Evolutionary conservation across 2,113 vertebrate species (phyloP).

Genomic region (Ancistrus triradiatus): DNA sequence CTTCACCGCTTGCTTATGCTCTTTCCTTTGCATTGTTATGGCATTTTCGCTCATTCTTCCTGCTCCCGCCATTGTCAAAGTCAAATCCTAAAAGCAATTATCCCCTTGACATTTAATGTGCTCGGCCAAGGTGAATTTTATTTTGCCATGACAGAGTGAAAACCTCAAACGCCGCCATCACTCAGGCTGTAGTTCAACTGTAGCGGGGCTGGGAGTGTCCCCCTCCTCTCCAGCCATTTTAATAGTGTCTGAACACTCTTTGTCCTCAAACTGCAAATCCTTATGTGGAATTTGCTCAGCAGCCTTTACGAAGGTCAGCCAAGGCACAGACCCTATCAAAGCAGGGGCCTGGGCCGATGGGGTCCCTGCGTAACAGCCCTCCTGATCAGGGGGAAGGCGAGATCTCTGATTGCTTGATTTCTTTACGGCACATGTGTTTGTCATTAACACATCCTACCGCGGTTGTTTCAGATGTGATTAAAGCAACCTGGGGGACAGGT

Average conservation of each 20-base stretch:
- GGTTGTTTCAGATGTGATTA: too few relatives aligned
- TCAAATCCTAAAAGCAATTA: slow-evolving; percentile 69
- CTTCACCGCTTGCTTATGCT: slow-evolving; percentile 55
- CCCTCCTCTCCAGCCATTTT: slow-evolving; percentile 20
- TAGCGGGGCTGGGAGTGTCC: slow-evolving; percentile 27
- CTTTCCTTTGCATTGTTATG: slow-evolving; percentile 67
- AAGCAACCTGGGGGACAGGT: slow-evolving; percentile 46
- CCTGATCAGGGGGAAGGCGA: slow-evolving; percentile 21
- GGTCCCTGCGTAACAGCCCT: slow-evolving; percentile 15
- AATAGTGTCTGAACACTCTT: slow-evolving; percentile 32
- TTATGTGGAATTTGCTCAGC: slow-evolving; percentile 35
- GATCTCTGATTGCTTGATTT: slow-evolving; percentile 32
- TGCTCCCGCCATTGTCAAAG: slow-evolving; percentile 32
- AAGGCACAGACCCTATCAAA: slow-evolving; percentile 34
- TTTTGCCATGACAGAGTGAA: slow-evolving; percentile 54
- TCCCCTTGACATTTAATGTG: slow-evolving; percentile 58
- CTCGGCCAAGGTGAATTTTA: slow-evolving; percentile 56
- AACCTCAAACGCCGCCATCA: slow-evolving; percentile 25
- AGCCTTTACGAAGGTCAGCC: slow-evolving; percentile 25
- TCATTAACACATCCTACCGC: slow-evolving; percentile 50
- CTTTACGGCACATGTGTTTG: slow-evolving; percentile 48
- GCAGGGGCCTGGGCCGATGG: slow-evolving; percentile 4
- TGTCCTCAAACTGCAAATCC: slow-evolving; percentile 22
- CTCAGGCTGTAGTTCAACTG: slow-evolving; percentile 25
- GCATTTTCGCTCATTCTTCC: slow-evolving; percentile 51